Evolutionary conservation across 2,113 vertebrate genomes (phyloP).

Genomic region (Taxidea taxus): DNA sequence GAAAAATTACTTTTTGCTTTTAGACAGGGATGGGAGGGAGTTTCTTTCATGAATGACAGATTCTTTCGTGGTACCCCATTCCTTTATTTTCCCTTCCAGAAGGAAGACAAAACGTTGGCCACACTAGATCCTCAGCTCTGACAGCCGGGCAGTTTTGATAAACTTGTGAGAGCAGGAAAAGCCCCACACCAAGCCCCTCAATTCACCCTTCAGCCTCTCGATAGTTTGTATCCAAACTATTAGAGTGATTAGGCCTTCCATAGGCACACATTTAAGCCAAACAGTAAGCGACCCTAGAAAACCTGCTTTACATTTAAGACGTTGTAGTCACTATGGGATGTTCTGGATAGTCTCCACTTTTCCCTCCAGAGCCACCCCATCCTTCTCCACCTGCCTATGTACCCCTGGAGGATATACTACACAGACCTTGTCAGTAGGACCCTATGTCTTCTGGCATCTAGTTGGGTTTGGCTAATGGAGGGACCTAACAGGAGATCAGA

Average conservation of each 20-base stretch:
- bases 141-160: background rate
- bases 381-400: background rate
- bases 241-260: background rate
- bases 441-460: background rate
- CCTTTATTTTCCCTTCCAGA: background rate
- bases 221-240: background rate
- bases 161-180: background rate
- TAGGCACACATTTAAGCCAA: background rate
- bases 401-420: too few species aligned
- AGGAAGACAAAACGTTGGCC: slow-evolving; percentile 13
- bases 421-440: background rate
- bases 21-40: slow-evolving; percentile 47
- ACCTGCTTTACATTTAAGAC: background rate
- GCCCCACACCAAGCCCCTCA: background rate
- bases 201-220: background rate
- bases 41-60: slow-evolving; percentile 63
- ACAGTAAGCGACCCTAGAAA: background rate
- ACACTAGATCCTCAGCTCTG: background rate
- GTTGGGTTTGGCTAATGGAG: background rate
- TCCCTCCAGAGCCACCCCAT: background rate
- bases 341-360: background rate
- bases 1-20: slow-evolving; percentile 65
- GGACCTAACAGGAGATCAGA: background rate
- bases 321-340: background rate
- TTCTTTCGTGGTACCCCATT: slow-evolving; percentile 26